A percentile compares a stretch with the other conserved stretches of the same genome.
These are phyloP conservation scores for Rhagoletis pomonella DNA, from an alignment of 1,140 invertebrate species.

Conservation along the genomic window DNA sequence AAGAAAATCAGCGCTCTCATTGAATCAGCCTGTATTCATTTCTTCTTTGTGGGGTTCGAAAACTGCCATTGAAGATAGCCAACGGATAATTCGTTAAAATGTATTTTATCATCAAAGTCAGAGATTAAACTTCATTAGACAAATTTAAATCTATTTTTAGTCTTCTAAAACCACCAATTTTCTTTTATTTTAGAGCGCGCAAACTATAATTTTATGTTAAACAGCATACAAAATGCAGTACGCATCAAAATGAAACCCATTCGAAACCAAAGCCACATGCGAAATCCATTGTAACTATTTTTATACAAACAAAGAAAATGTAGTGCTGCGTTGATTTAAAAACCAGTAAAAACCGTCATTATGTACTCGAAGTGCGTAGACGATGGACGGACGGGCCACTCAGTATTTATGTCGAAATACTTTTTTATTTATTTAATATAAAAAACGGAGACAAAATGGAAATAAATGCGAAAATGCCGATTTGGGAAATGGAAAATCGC, in stretches of 20 bases:
- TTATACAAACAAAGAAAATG: neutral
- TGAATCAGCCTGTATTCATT: too few species aligned
- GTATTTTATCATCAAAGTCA: too few species aligned
- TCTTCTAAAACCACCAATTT: too few species aligned
- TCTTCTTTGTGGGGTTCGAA: too few species aligned
- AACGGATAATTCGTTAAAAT: too few species aligned
- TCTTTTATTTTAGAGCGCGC: neutral
- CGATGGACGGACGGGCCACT: neutral
- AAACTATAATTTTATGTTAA: neutral
- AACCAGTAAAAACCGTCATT: slow-evolving; percentile 1
- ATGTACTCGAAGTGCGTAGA: neutral
- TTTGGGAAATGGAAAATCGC: slow-evolving; percentile 21
- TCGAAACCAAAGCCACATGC: neutral
- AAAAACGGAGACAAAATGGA: slow-evolving; percentile 6
- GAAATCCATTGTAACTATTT: neutral
- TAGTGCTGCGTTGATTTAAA: slow-evolving; percentile 12
- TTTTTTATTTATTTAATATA: neutral
- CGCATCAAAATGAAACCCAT: neutral
- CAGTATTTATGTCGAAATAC: neutral
- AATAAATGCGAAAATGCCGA: slow-evolving; percentile 17
- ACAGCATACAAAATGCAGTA: neutral
- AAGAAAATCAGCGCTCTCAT: too few species aligned
- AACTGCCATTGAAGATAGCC: too few species aligned
- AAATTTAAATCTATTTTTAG: too few species aligned
- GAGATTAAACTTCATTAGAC: too few species aligned